These are phyloP conservation scores for Melipona beecheii DNA, from an alignment of 2,888 invertebrate genomes.

Conservation along the genomic window DNA sequence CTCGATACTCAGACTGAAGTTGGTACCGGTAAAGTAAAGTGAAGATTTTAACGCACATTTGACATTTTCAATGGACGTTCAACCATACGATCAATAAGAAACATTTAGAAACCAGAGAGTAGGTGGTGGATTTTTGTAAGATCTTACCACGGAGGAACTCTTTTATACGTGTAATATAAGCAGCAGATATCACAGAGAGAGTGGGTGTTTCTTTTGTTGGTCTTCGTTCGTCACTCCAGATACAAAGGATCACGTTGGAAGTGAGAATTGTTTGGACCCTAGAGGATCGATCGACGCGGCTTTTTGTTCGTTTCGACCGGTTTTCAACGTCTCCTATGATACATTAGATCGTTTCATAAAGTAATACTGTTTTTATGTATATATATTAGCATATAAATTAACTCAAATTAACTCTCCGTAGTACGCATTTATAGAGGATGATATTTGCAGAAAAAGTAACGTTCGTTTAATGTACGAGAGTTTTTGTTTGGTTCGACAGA, in stretches of 20 bases:
- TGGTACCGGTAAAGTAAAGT: neutral
- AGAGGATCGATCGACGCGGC: conserved; percentile 1
- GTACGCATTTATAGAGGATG: neutral
- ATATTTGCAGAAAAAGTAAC: neutral
- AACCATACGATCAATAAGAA: neutral
- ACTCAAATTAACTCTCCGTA: too few relatives aligned
- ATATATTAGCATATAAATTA: neutral
- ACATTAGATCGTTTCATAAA: neutral
- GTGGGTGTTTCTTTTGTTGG: neutral
- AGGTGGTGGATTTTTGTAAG: neutral
- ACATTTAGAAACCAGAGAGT: neutral
- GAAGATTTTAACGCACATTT: neutral
- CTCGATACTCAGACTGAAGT: neutral
- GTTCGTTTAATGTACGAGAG: too few relatives aligned
- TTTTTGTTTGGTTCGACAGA: too few relatives aligned
- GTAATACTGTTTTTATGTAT: neutral
- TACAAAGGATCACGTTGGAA: neutral
- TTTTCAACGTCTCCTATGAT: neutral
- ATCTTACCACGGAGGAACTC: neutral
- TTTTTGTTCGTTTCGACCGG: neutral
- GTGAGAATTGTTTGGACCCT: neutral
- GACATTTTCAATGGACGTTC: neutral
- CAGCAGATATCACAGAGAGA: neutral
- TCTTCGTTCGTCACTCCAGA: neutral
- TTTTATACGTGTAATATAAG: too few relatives aligned